Evolutionary conservation across 1,140 invertebrate species (phyloP).

Genomic region (Intoshia linei): DNA sequence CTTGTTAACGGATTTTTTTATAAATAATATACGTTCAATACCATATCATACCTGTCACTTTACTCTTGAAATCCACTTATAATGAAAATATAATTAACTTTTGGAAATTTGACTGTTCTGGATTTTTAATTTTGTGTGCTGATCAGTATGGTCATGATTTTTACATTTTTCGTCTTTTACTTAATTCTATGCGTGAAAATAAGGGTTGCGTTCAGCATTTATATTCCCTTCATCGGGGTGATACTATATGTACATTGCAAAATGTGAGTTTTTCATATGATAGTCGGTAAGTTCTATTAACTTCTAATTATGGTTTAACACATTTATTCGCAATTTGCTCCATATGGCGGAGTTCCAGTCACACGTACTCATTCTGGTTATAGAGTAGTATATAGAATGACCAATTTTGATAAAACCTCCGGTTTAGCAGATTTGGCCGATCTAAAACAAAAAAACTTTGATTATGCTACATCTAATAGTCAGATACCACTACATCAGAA

Average conservation of each 20-base stretch:
- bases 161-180: conserved; percentile 64
- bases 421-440: conserved; percentile 37
- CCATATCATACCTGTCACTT: too few relatives aligned
- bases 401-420: conserved; percentile 67
- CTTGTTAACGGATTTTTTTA: too few relatives aligned
- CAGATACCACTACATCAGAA: too few relatives aligned
- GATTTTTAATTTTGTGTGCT: conserved; percentile 54
- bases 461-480: too few relatives aligned
- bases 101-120: conserved; percentile 66
- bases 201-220: conserved; percentile 69
- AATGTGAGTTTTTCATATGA: conserved; percentile 53
- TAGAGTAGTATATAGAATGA: conserved; percentile 58
- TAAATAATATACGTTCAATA: too few relatives aligned
- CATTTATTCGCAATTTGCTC: conserved; percentile 63
- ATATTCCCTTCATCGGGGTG: conserved; percentile 54
- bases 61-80: too few relatives aligned
- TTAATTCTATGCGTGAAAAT: conserved; percentile 51
- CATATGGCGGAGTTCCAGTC: conserved; percentile 28
- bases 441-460: too few relatives aligned
- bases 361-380: conserved; percentile 60
- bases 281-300: conserved; percentile 68
- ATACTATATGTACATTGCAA: conserved; percentile 31
- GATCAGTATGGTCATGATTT: conserved; percentile 75
- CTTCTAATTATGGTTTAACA: conserved; percentile 66
- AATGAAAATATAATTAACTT: too few relatives aligned